phyloP scores from a whole-genome alignment of 2,113 vertebrate genomes.

The Ivindomyrus marchei region DNA sequence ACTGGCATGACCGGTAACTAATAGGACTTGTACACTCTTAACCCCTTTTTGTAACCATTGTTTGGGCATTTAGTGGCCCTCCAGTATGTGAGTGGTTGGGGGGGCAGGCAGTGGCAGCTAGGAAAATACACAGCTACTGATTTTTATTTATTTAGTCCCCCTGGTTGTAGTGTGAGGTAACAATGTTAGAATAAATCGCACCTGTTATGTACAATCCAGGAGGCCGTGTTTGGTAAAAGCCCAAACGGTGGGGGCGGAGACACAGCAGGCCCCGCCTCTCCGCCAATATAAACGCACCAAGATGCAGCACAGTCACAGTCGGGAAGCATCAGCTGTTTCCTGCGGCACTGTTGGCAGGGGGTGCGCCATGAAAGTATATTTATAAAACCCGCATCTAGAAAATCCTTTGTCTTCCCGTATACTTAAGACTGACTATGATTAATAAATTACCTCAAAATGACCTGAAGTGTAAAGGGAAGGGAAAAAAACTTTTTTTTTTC shows the following conservation, averaged over 20 bases:
- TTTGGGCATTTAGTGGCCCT: not conserved
- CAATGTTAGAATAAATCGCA: not conserved
- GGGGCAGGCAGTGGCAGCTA: not conserved
- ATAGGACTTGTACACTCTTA: not conserved
- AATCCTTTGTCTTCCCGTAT: slow-evolving; percentile 38
- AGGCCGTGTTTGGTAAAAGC: slow-evolving; percentile 70
- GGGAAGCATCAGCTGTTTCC: slow-evolving; percentile 59
- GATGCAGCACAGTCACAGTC: slow-evolving; percentile 57
- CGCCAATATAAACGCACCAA: slow-evolving; percentile 53
- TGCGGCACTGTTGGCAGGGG: slow-evolving; percentile 36
- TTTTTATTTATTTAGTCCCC: not conserved
- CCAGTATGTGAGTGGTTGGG: not conserved
- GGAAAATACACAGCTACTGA: not conserved
- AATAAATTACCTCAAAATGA: slow-evolving; percentile 81
- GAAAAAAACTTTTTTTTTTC: slow-evolving; percentile 56
- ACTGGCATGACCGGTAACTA: not conserved
- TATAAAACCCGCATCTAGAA: slow-evolving; percentile 64
- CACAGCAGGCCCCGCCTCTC: slow-evolving; percentile 49
- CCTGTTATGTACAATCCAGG: not conserved
- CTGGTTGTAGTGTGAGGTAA: not conserved
- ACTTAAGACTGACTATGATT: slow-evolving; percentile 72
- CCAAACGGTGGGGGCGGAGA: slow-evolving; percentile 60
- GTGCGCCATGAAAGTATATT: slow-evolving; percentile 53
- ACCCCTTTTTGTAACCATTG: not conserved
- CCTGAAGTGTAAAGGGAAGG: slow-evolving; percentile 73